These are phyloP conservation scores for Himantopus leucocephalus DNA, from an alignment of 2,113 vertebrate species.

Conservation along the genomic window DNA sequence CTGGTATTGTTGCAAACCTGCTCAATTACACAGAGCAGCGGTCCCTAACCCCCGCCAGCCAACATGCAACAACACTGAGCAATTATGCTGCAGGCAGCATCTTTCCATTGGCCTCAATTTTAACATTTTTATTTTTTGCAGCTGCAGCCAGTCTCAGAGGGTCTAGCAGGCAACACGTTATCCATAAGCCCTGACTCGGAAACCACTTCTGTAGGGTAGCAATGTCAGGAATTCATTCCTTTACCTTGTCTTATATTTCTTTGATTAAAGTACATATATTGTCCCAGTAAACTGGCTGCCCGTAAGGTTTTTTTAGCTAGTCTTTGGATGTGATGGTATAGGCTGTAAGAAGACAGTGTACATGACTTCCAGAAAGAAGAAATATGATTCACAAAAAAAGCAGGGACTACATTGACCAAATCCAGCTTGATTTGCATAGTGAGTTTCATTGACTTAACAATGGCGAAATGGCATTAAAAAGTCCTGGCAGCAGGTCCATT, in stretches of 20 bases:
- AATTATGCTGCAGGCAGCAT: slow-evolving; percentile 37
- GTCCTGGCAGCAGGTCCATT: neutral
- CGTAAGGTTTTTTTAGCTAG: neutral
- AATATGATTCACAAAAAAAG: accelerated
- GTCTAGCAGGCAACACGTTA: neutral
- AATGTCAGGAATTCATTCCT: neutral
- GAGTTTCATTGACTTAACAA: neutral
- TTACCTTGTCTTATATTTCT: neutral
- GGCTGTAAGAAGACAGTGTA: neutral
- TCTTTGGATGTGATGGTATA: neutral
- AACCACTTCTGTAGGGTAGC: neutral
- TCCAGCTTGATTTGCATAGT: neutral
- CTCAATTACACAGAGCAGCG: slow-evolving; percentile 31
- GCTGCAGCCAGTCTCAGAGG: slow-evolving; percentile 35
- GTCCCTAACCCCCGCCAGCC: slow-evolving; percentile 6
- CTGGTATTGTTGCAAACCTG: neutral
- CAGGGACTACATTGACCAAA: neutral
- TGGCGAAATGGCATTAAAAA: neutral
- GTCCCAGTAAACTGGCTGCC: neutral
- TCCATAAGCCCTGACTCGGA: neutral
- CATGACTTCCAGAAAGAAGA: neutral
- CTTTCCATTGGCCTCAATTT: slow-evolving; percentile 35
- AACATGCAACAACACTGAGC: neutral
- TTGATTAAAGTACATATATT: neutral
- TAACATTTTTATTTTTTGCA: slow-evolving; percentile 7